A percentile compares a stretch with the other conserved stretches of the same genome.
Evolutionary conservation across 2,797 vertebrate species (phyloP).

Genomic region (Poliocrania exsul): DNA sequence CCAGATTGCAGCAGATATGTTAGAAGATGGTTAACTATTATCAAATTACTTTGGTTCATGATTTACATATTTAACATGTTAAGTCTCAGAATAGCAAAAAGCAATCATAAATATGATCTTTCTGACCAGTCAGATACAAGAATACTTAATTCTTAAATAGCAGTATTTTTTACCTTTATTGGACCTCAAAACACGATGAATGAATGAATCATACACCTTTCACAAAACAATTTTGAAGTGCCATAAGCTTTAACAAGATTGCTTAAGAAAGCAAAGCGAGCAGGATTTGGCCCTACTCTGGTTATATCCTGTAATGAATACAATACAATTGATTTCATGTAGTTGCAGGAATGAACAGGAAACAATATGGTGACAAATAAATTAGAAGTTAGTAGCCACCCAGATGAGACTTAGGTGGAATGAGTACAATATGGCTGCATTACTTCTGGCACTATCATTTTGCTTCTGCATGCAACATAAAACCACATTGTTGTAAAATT

Average conservation of each 20-base stretch:
- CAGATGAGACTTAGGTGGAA: not conserved
- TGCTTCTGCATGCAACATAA: not conserved
- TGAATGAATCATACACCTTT: not conserved
- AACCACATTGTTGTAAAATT: not conserved
- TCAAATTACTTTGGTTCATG: not conserved
- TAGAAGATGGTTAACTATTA: not conserved
- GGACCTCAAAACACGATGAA: not conserved
- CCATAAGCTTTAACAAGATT: not conserved
- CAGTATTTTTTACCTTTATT: not conserved
- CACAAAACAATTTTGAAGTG: constrained; percentile 28
- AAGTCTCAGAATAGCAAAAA: not conserved
- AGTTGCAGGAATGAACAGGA: not conserved
- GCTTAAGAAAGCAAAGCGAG: not conserved
- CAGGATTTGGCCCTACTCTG: not conserved
- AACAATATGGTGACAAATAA: constrained; percentile 25
- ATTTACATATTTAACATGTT: not conserved
- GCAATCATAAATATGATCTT: not conserved
- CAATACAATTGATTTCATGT: constrained; percentile 47
- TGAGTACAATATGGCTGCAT: not conserved
- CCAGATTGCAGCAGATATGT: not conserved
- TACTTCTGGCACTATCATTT: not conserved
- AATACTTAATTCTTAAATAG: not conserved
- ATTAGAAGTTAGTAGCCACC: not conserved
- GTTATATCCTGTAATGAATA: constrained; percentile 32
- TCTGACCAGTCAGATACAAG: not conserved